A percentile compares a stretch with the other conserved stretches of the same genome.
These are phyloP conservation scores for Zosterops pallidus DNA, from an alignment of 2,113 vertebrate genomes.

Conservation along the genomic window DNA sequence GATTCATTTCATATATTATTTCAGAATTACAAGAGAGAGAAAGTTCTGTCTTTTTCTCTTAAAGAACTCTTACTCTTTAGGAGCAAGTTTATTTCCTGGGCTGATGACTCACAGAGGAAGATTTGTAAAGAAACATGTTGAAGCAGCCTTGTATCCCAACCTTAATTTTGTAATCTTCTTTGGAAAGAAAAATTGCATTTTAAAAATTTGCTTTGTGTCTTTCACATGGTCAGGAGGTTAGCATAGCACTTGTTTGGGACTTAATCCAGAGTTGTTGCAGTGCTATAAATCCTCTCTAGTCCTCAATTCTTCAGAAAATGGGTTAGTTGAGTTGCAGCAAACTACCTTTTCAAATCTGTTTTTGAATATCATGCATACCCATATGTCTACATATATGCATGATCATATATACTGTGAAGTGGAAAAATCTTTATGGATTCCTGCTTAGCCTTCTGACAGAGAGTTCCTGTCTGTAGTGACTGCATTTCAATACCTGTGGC, in stretches of 20 bases:
- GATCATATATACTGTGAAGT: neutral
- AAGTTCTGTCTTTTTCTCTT: neutral
- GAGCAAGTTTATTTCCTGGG: neutral
- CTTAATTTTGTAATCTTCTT: neutral
- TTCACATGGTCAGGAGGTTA: neutral
- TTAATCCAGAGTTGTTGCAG: neutral
- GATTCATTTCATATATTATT: neutral
- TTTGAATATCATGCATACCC: neutral
- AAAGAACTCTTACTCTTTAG: neutral
- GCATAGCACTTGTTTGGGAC: neutral
- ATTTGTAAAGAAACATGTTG: neutral
- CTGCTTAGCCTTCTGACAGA: neutral
- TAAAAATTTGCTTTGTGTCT: neutral
- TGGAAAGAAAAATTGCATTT: neutral
- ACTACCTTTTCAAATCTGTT: neutral
- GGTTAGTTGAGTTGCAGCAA: neutral
- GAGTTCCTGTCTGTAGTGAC: neutral
- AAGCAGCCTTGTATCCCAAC: neutral
- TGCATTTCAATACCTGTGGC: neutral
- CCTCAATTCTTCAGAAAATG: neutral
- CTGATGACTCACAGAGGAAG: neutral
- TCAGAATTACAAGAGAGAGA: neutral
- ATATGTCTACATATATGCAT: accelerated
- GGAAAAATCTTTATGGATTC: neutral
- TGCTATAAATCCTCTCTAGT: neutral